These are phyloP conservation scores for Chelonoidis abingdonii DNA, from an alignment of 2,113 vertebrate species.

Conservation along the genomic window DNA sequence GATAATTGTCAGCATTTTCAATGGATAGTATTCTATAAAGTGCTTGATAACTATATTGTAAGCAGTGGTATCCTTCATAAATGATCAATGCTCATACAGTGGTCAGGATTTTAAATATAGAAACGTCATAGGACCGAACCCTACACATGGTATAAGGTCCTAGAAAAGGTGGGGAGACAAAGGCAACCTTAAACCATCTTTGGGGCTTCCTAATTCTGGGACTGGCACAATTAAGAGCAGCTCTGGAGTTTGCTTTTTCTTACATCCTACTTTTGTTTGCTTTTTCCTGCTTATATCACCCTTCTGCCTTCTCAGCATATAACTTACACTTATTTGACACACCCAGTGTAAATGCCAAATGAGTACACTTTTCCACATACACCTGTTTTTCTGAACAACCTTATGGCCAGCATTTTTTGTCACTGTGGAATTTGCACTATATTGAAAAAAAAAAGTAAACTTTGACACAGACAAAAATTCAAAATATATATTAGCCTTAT, in stretches of 20 bases:
- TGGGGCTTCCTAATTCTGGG: neutral
- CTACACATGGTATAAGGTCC: slow-evolving; percentile 12
- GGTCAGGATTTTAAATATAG: slow-evolving; percentile 40
- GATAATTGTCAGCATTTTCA: slow-evolving; percentile 60
- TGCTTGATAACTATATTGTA: neutral
- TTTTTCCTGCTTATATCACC: neutral
- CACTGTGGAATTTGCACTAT: slow-evolving; percentile 22
- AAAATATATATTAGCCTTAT: neutral
- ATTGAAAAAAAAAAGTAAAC: slow-evolving; percentile 5
- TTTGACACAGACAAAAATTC: neutral
- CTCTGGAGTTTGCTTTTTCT: neutral
- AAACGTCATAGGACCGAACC: neutral
- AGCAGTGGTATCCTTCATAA: slow-evolving; percentile 33
- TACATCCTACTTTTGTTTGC: slow-evolving; percentile 15
- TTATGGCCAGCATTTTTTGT: neutral
- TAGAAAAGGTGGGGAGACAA: neutral
- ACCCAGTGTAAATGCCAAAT: neutral
- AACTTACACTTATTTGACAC: neutral
- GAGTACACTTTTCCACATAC: neutral
- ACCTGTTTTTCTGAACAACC: slow-evolving; percentile 10
- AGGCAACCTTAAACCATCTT: neutral
- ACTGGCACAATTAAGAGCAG: neutral
- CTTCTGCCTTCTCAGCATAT: neutral
- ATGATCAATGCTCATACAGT: slow-evolving; percentile 27
- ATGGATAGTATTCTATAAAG: slow-evolving; percentile 36